Conservation (phyloP, 1,140 invertebrate genomes). For the Pygmarrhopalites habei region DNA sequence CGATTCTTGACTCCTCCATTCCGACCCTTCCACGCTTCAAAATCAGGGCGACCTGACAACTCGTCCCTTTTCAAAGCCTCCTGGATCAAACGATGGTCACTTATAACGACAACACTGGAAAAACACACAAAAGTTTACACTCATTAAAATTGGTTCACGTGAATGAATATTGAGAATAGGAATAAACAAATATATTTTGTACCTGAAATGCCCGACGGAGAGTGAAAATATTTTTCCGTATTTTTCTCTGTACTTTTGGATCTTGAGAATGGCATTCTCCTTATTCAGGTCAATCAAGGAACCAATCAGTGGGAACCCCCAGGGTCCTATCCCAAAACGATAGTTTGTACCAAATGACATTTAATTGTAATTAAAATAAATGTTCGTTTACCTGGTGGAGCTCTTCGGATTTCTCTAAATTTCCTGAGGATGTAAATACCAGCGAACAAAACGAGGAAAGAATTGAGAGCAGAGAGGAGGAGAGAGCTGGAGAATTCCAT, state of each 20-base stretch:
- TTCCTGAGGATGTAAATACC: too few species aligned
- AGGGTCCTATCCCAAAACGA: too few species aligned
- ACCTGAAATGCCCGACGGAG: slow-evolving; percentile 16
- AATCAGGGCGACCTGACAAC: slow-evolving; percentile 19
- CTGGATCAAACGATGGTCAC: slow-evolving; percentile 9
- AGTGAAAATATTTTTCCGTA: slow-evolving; percentile 23
- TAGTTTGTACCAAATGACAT: too few species aligned
- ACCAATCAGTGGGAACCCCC: slow-evolving; percentile 14
- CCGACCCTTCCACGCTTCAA: slow-evolving; percentile 17
- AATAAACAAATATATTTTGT: background rate
- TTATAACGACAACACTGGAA: slow-evolving; percentile 15
- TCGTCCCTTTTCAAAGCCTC: slow-evolving; percentile 18
- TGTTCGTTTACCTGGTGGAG: too few species aligned
- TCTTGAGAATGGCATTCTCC: background rate
- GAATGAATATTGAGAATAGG: background rate
- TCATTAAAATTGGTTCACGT: background rate
- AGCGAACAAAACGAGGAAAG: too few species aligned
- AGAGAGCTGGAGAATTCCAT: too few species aligned
- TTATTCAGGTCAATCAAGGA: background rate
- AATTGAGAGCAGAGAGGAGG: too few species aligned
- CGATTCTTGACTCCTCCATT: slow-evolving; percentile 15
- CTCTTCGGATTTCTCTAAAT: too few species aligned
- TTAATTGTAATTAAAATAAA: too few species aligned
- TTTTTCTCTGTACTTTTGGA: slow-evolving; percentile 15
- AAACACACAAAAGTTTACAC: slow-evolving; percentile 1